Evolutionary conservation across 2,797 vertebrate genomes (phyloP), one percentile per base, ranked within the genome.

Genomic region (Gastrophryne carolinensis): DNA sequence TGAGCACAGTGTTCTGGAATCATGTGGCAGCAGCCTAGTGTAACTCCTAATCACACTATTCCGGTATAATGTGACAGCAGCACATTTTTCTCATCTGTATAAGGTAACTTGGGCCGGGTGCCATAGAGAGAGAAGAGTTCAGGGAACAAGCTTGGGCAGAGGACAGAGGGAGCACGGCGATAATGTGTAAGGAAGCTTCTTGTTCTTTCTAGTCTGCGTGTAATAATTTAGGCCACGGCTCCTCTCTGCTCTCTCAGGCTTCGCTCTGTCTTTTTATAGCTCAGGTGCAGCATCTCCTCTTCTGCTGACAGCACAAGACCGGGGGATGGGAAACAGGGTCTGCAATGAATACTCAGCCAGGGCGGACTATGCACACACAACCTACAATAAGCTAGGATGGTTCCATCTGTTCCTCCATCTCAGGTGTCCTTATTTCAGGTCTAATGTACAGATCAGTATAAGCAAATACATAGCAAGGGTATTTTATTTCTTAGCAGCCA

Each of bases 171-270:
- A 17, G 39, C 5, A 15, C 39, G 5, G 17, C n/a, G 17, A n/a
- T 2, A 7, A 2, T 5, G 1, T 5, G 17, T 24, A n/a, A 47
- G 35, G 44, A 41, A 37, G 47, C 41, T 6, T 11, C 21, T 32
- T 49, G n/a, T 32, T 47, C 26, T 19, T 57, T 13, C n/a, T 44
- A 44, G n/a, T 44, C 13, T 15, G 30, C 73, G 49, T 27, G 29
- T 32, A 32, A 30, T 52, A 70, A 77, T 77, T 77, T 57, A 77
- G 74, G 74, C 19, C 58, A 56, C 67, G 15, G 52, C 58, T 27
- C 30, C 12, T 2, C 49, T 47, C 57, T 23, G 8, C 19, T 53
- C 64, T 61, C 73, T 7, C 29, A 39, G 17, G 64, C 63, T 29
- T 44, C 57, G 26, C 27, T 24, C 7, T 1, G 12, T 21, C 66